A percentile compares a stretch with the other conserved stretches of the same genome.
Evolutionary conservation across 2,113 vertebrate species (phyloP).

Genomic region (Podiceps cristatus): DNA sequence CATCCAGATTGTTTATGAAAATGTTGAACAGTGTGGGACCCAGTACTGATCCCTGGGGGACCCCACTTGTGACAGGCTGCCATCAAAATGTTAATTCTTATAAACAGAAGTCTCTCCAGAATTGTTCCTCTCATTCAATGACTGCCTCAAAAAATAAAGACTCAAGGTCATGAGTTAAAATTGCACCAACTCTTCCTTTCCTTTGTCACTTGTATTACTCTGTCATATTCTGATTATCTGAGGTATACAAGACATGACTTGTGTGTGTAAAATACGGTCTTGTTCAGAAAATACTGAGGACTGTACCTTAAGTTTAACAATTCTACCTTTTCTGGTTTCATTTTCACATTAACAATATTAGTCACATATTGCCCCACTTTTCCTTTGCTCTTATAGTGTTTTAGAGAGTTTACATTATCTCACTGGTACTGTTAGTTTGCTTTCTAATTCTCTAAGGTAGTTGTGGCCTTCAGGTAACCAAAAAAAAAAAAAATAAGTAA

Average conservation of each 20-base stretch:
- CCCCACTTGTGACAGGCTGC: background rate
- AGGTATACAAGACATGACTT: background rate
- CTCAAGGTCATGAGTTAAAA: background rate
- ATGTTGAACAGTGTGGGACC: background rate
- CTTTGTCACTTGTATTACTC: background rate
- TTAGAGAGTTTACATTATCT: background rate
- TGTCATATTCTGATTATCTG: background rate
- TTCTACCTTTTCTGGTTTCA: background rate
- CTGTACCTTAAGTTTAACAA: background rate
- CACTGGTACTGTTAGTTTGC: background rate
- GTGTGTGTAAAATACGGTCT: background rate
- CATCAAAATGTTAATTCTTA: background rate
- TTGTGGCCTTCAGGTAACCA: background rate
- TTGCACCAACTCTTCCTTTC: background rate
- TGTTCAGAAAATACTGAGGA: background rate
- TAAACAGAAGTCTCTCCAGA: background rate
- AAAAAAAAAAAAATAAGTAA: background rate
- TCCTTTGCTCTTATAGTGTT: background rate
- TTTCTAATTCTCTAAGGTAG: background rate
- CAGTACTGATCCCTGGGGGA: background rate
- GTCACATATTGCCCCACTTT: background rate
- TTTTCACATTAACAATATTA: background rate
- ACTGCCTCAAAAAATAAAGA: background rate
- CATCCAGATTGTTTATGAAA: background rate
- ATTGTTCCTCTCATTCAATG: background rate